A percentile compares a stretch with the other conserved stretches of the same genome.
Conservation (phyloP, 2,113 vertebrate species). For the Barnardius zonarius region DNA sequence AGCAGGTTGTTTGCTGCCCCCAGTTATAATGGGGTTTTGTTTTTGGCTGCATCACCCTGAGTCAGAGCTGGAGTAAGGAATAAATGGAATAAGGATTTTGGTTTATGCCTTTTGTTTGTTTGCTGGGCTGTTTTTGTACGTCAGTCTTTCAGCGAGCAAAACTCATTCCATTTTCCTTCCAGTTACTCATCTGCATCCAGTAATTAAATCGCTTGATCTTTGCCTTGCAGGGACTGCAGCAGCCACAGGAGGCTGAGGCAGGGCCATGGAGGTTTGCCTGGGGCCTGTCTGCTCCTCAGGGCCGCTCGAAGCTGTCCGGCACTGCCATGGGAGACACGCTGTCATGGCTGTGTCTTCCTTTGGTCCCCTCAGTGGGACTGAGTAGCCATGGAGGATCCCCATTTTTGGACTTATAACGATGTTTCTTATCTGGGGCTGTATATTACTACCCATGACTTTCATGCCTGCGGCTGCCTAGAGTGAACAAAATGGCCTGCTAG, state of each 20-base stretch:
- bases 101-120: neutral
- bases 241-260: neutral
- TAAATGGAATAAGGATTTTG: neutral
- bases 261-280: neutral
- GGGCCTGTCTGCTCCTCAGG: neutral
- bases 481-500: neutral
- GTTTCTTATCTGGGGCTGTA: neutral
- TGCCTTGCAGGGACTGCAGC: neutral
- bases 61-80: neutral
- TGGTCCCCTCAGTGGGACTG: accelerated
- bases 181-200: neutral
- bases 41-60: neutral
- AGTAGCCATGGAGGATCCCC: accelerated
- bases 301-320: neutral
- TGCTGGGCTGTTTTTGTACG: neutral
- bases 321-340: neutral
- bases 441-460: neutral
- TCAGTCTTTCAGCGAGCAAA: neutral
- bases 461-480: accelerated
- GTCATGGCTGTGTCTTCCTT: accelerated
- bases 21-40: neutral
- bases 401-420: accelerated
- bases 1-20: neutral
- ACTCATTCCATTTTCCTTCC: neutral
- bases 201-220: neutral